Percentiles rank a stretch among this genome's conserved stretches.
Evolutionary conservation across 2,888 invertebrate genomes (phyloP).

Genomic region (Hanleya hanleyi): DNA sequence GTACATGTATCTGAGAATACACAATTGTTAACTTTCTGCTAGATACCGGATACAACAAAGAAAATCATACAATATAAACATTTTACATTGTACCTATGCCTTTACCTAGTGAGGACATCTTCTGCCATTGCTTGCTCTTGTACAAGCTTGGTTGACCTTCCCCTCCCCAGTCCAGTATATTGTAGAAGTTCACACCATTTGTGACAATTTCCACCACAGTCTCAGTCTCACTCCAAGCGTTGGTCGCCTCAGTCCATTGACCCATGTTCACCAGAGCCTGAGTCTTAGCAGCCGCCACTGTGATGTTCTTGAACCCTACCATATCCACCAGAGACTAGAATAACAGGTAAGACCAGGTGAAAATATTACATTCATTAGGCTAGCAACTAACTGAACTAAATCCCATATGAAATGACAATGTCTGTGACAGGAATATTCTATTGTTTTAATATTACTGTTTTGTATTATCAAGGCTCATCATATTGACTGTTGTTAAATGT

Average conservation of each 20-base stretch:
- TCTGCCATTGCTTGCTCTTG: not conserved
- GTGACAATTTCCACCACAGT: conserved; percentile 77
- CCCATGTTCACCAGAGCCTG: conserved; percentile 78
- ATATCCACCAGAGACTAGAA: conserved; percentile 79
- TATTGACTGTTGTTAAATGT: too few relatives aligned
- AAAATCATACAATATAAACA: too few relatives aligned
- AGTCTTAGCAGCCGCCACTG: conserved; percentile 77
- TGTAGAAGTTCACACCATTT: conserved; percentile 85
- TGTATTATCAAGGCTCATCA: too few relatives aligned
- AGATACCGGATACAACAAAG: too few relatives aligned
- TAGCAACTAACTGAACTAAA: too few relatives aligned
- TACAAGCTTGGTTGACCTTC: not conserved
- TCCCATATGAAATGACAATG: too few relatives aligned
- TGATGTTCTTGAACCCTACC: conserved; percentile 79
- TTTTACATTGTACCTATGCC: too few relatives aligned
- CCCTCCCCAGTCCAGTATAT: conserved; percentile 78
- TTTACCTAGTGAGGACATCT: not conserved
- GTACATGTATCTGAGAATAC: too few relatives aligned
- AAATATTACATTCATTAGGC: not conserved
- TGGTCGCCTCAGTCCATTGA: conserved; percentile 79
- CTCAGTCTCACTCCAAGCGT: conserved; percentile 81
- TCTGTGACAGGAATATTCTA: too few relatives aligned
- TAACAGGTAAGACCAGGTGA: too few relatives aligned
- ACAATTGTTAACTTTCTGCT: too few relatives aligned
- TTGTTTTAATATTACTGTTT: too few relatives aligned